Evolutionary conservation across 2,888 invertebrate genomes (phyloP), one percentile per base, ranked within the genome.

Genomic region (Tenthredo scrophulariae): DNA sequence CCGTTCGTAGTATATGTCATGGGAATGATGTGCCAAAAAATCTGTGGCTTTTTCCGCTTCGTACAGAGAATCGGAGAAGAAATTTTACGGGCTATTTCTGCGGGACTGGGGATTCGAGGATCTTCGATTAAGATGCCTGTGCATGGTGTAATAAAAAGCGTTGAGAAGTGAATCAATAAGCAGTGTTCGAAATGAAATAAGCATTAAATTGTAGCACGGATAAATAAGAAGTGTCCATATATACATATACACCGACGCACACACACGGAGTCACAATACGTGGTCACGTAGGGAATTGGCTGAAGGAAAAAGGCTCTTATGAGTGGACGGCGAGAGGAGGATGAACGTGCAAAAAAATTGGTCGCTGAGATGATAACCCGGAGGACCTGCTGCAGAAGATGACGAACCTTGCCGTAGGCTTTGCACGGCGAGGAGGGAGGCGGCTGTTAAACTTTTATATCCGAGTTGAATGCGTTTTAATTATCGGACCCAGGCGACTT

Each of bases 381-480:
- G n/a, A 26, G 80, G 87, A 88, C 65, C 83, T 29, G 58, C 29
- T 18, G 58, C 9, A 70, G 83, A 80, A 58, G 83, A 83, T 83
- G 83, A 83, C 83, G 83, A 83, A 50, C 67, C 83, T 46, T 67
- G 80, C 62, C 80, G 37, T 33, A 62, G 83, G 83, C 67, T 65
- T 18, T 29, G 13, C 72, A 37, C 37, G 85, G 70, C 22, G 58
- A 84, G 77, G 82, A 84, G 85, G 43, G 72, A 72, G 82, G n/a
- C 46, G 82, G 87, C 87, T 85, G 87, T 88, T 89, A 89, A 89
- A 89, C 87, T 87, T 91, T 91, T 91, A 91, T 89, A 91, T 89
- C 91, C 89, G 87, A 87, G 86, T 85, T 88, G 89, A 90, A 91
- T 90, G 91, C 89, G 90, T 91, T 91, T 91, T 91, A 91, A 91